Base-by-base conservation (phyloP, 2,113 vertebrate species). In the Pampusana beccarii region DNA sequence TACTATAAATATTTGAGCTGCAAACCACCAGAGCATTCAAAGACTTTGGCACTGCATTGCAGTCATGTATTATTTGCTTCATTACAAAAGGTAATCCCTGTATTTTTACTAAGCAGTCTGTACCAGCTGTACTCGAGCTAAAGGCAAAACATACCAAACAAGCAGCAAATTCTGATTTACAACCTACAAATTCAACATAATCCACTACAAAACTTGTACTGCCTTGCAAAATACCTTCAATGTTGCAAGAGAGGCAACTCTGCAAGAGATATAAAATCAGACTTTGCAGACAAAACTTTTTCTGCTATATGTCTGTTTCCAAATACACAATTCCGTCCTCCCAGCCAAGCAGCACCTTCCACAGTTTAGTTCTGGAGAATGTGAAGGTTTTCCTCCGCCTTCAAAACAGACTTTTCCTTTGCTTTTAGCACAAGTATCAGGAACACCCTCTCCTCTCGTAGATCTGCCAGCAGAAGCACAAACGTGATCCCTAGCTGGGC, bases 1-100 rank as follows among this genome's bases (percentile, higher is more conserved):
- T 36, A 88, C 89, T 58, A 79, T 26, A 95, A 96, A 90, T 86
- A 93, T 88, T 95, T 93, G 86, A 92, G 71, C 75, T 65, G 60
- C 67, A 88, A 96, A 83, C 62, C 79, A 92, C 61, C 78, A 66
- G 29, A 94, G 64, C 51, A 93, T 92, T 93, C 78, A 80, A 90
- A 95, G 70, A 80, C 70, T 83, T 87, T 89, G 83, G 86, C 86
- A 91, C 36, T 58, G 40, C 34, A 7, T 48, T 4, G 4, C 36
- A 91, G 36, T 66, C 83, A 54, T 65, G 53, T 86, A 94, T 96
- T 86, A 75, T 80, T 82, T 89, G 64, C 71, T 72, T 94, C 92
- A 89, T 91, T 95, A 95, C 79, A 80, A 92, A 94, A 92, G 54
- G 74, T 80, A 89, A 83, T 89, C 66, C 24, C 51, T 58, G 40